Conservation (phyloP, 2,113 vertebrate genomes). For the Acinonyx jubatus region DNA sequence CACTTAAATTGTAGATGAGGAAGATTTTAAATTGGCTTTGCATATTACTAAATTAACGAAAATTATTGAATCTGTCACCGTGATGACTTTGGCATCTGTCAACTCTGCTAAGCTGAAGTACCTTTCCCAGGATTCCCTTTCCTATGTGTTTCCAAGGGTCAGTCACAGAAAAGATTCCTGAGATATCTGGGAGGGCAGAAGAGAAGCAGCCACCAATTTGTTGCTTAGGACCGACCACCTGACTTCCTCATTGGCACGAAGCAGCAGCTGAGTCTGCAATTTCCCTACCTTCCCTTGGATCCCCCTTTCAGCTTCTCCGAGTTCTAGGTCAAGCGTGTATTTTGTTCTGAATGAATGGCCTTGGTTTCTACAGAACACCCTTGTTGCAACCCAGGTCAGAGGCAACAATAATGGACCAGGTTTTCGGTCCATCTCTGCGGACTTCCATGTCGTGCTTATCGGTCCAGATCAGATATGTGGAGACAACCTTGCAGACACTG, state of each 20-base stretch:
- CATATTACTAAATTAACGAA: neutral
- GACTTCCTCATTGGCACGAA: neutral
- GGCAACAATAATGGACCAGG: accelerated
- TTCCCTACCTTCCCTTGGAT: neutral
- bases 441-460: neutral
- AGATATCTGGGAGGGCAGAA: too few relatives aligned
- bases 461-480: neutral
- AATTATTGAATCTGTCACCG: neutral
- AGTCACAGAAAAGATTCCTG: neutral
- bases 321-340: neutral
- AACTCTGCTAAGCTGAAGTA: neutral
- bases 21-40: slow-evolving; percentile 8
- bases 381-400: neutral
- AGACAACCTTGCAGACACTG: neutral
- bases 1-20: neutral
- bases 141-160: neutral
- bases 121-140: neutral
- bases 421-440: neutral
- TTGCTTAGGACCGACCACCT: neutral
- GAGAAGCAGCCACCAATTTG: neutral
- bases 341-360: neutral
- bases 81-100: neutral
- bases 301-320: neutral
- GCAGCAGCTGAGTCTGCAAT: neutral
- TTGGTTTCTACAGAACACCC: neutral